Percentiles rank a stretch among this genome's conserved stretches.
phyloP scores from a whole-genome alignment of 2,888 invertebrate genomes.

The Rhagonycha lutea region DNA sequence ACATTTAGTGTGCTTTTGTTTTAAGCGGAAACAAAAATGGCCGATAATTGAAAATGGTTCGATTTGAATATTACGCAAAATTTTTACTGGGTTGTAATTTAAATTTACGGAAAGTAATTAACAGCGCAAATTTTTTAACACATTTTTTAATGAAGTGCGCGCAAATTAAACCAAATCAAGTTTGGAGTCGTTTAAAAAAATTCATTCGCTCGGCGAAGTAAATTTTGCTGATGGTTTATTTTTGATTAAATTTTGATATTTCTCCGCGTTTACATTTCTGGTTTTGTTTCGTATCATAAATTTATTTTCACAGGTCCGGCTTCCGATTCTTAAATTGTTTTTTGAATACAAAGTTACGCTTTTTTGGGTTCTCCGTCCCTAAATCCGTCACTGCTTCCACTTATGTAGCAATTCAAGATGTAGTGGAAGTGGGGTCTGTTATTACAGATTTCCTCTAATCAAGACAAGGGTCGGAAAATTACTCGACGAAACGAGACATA shows the following conservation, averaged over 20 bases:
- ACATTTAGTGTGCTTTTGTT: neutral
- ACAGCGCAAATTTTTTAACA: conserved; percentile 1
- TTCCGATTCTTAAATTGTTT: neutral
- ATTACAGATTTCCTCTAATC: neutral
- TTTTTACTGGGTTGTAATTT: conserved; percentile 12
- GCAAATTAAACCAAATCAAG: neutral
- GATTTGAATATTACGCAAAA: neutral
- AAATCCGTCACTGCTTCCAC: neutral
- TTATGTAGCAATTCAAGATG: neutral
- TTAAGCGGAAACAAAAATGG: neutral
- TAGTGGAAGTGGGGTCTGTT: neutral
- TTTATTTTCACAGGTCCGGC: neutral
- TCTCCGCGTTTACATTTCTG: neutral
- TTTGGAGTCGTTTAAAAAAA: neutral
- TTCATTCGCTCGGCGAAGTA: neutral
- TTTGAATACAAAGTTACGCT: neutral
- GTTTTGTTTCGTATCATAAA: neutral
- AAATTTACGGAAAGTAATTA: conserved; percentile 25
- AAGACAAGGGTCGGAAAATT: neutral
- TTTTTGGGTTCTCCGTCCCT: neutral
- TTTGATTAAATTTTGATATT: neutral
- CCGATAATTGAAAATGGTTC: neutral
- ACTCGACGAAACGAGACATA: neutral
- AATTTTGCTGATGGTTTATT: neutral
- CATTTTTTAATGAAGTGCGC: neutral